Evolutionary conservation across 2,888 invertebrate genomes (phyloP).

Genomic region (Anagyrus pseudococci): DNA sequence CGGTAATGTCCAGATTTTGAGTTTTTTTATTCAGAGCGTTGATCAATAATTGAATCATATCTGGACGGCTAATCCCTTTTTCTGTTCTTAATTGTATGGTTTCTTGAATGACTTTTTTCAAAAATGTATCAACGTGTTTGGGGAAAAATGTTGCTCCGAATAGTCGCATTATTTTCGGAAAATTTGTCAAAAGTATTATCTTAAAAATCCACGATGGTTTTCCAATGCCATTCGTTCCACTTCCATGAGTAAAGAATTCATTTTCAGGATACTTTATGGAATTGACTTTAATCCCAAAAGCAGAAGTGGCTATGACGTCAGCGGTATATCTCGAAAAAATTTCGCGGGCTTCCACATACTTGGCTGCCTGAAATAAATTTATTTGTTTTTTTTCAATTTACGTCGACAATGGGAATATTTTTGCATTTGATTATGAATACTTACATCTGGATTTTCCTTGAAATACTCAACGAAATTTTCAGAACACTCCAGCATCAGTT

Average conservation of each 20-base stretch:
- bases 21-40: no score
- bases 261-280: constrained; percentile 63
- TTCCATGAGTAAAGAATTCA: constrained; percentile 28
- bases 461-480: constrained; percentile 47
- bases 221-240: no score
- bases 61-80: constrained; percentile 63
- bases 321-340: constrained; percentile 65
- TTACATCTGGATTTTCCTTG: constrained; percentile 43
- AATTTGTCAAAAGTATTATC: no score
- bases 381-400: no score
- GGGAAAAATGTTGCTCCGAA: constrained; percentile 37
- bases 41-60: constrained; percentile 68
- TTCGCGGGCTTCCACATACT: no score
- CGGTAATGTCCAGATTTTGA: constrained; percentile 36
- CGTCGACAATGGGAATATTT: background rate
- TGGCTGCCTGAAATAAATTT: no score
- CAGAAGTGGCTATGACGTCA: constrained; percentile 68
- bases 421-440: background rate
- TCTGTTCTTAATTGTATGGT: constrained; percentile 63
- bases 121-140: constrained; percentile 32
- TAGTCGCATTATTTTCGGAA: constrained; percentile 38
- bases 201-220: no score
- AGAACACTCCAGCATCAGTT: constrained; percentile 47
- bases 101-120: constrained; percentile 46
- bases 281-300: constrained; percentile 66